Evolutionary conservation across 2,113 vertebrate species (phyloP).

Genomic region (Hydropotes inermis): DNA sequence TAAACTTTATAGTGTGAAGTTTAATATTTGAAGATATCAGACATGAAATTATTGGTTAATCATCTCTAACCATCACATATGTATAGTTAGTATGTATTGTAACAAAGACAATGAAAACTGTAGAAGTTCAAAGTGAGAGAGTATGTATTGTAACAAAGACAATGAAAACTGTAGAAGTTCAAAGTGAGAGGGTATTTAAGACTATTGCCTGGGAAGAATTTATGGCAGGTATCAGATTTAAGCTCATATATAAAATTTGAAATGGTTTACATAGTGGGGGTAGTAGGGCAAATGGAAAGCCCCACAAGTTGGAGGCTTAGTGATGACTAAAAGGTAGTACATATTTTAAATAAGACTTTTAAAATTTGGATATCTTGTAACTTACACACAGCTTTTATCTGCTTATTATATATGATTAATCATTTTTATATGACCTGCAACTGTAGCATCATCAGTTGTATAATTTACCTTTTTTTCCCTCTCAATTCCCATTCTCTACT

Average conservation of each 20-base stretch:
- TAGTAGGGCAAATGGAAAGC: not conserved
- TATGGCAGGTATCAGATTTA: not conserved
- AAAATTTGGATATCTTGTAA: not conserved
- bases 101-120: not conserved
- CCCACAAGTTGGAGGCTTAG: not conserved
- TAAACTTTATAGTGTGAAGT: not conserved
- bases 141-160: not conserved
- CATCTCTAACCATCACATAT: not conserved
- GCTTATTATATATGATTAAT: not conserved
- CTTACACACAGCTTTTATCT: not conserved
- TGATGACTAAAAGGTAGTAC: not conserved
- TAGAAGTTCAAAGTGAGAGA: not conserved
- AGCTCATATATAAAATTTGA: not conserved
- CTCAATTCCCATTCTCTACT: not conserved
- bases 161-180: not conserved
- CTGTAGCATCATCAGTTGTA: not conserved
- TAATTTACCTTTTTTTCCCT: not conserved
- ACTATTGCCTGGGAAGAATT: not conserved
- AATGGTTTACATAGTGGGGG: not conserved
- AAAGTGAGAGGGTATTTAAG: not conserved
- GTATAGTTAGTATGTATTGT: not conserved
- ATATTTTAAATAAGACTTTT: not conserved
- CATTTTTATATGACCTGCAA: not conserved
- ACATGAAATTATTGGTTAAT: not conserved
- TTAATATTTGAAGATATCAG: not conserved